These are phyloP conservation scores for Chaetodon auriga DNA, from an alignment of 2,113 vertebrate species.

Conservation along the genomic window DNA sequence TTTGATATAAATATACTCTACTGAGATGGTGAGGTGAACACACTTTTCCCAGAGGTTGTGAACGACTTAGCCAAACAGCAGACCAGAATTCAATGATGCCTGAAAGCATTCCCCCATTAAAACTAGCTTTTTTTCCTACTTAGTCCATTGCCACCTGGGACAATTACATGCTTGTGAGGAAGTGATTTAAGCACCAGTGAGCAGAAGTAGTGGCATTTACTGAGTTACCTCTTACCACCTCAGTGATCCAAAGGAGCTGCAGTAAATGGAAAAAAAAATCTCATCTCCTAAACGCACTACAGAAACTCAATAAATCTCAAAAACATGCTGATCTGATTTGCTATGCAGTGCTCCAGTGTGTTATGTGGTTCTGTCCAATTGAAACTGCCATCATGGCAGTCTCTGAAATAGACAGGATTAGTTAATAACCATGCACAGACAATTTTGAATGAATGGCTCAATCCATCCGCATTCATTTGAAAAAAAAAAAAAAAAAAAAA, in stretches of 20 bases:
- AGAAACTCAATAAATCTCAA: slow-evolving; percentile 59
- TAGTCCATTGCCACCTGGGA: slow-evolving; percentile 43
- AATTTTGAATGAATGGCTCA: slow-evolving; percentile 36
- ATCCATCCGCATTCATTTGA: slow-evolving; percentile 18
- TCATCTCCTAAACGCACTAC: slow-evolving; percentile 43
- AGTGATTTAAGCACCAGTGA: slow-evolving; percentile 50
- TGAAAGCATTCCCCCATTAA: slow-evolving; percentile 51
- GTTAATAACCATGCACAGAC: slow-evolving; percentile 41
- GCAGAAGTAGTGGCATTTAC: slow-evolving; percentile 45
- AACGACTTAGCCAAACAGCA: slow-evolving; percentile 19
- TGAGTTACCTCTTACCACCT: slow-evolving; percentile 54
- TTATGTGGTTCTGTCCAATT: slow-evolving; percentile 4
- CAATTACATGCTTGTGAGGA: slow-evolving; percentile 57
- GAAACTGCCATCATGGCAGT: slow-evolving; percentile 20
- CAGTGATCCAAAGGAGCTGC: slow-evolving; percentile 46
- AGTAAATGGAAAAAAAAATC: slow-evolving; percentile 43
- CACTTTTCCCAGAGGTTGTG: slow-evolving; percentile 17
- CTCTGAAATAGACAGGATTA: slow-evolving; percentile 44
- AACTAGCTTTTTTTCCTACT: slow-evolving; percentile 11
- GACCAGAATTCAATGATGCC: slow-evolving; percentile 49
- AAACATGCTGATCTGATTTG: slow-evolving; percentile 51
- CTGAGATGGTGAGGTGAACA: slow-evolving; percentile 25
- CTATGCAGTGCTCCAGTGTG: slow-evolving; percentile 21
- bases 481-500: background rate
- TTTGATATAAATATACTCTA: slow-evolving; percentile 43